phyloP scores from a whole-genome alignment of 2,888 invertebrate species.

The Caenorhabditis angaria region DNA sequence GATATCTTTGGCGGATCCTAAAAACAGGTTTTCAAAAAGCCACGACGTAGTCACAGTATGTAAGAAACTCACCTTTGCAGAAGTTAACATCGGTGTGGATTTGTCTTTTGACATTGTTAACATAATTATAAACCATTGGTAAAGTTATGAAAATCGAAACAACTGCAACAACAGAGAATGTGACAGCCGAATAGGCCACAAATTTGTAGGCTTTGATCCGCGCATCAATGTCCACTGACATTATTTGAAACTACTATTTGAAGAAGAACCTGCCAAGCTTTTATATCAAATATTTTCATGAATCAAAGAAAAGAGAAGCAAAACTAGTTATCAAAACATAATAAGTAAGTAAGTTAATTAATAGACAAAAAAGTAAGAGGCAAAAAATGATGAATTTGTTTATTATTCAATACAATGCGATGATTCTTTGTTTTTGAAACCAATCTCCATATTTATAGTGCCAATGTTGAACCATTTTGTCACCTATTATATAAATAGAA shows the following conservation, averaged over 20 bases:
- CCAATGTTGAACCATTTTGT: slow-evolving; percentile 54
- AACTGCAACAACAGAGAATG: slow-evolving; percentile 66
- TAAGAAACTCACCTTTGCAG: slow-evolving; percentile 56
- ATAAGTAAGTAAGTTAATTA: not conserved
- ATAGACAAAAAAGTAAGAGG: not conserved
- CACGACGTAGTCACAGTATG: not conserved
- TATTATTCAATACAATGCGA: slow-evolving; percentile 27
- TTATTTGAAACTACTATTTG: slow-evolving; percentile 44
- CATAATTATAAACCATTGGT: slow-evolving; percentile 70
- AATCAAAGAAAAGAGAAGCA: too few species aligned
- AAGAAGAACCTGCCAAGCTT: not conserved
- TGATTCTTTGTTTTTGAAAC: slow-evolving; percentile 42
- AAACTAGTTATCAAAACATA: slow-evolving; percentile 5
- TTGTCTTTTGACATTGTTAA: slow-evolving; percentile 60
- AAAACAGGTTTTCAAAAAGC: not conserved
- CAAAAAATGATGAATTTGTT: not conserved
- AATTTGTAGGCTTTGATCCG: slow-evolving; percentile 56
- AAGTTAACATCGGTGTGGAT: slow-evolving; percentile 66
- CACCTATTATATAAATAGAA: slow-evolving; percentile 40
- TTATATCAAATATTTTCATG: not conserved
- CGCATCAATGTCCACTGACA: slow-evolving; percentile 52
- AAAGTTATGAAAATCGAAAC: slow-evolving; percentile 66
- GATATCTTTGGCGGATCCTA: slow-evolving; percentile 70
- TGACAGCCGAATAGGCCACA: slow-evolving; percentile 57
- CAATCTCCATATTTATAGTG: slow-evolving; percentile 52